Evolutionary conservation across 2,888 invertebrate genomes (phyloP).

Genomic region (Acrobasis repandana): DNA sequence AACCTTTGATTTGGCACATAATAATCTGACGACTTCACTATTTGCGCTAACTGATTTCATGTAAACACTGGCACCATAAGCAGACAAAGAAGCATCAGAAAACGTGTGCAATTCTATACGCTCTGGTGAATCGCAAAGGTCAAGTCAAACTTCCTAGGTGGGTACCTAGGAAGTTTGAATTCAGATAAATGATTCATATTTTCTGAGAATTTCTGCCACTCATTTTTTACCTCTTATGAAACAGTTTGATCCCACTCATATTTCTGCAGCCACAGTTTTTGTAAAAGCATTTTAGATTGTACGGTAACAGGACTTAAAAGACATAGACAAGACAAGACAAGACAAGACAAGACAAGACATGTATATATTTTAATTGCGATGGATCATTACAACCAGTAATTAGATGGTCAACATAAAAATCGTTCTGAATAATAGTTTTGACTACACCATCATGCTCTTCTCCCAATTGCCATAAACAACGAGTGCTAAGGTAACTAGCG

Average conservation of each 20-base stretch:
- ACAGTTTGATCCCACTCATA: constrained; percentile 28
- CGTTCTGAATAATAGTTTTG: constrained; percentile 36
- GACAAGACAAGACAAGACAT: no score
- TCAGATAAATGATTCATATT: no score
- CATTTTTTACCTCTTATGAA: constrained; percentile 12
- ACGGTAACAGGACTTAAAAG: constrained; percentile 24
- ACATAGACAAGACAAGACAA: no score
- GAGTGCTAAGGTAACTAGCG: constrained; percentile 35
- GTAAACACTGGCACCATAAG: constrained; percentile 42
- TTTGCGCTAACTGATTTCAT: no score
- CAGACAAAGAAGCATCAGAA: constrained; percentile 37
- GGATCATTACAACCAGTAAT: constrained; percentile 22
- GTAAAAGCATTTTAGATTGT: constrained; percentile 27
- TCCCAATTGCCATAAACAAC: constrained; percentile 38
- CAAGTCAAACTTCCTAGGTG: no score
- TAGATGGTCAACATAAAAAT: constrained; percentile 39
- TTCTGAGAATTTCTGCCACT: constrained; percentile 20
- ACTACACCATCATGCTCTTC: constrained; percentile 33
- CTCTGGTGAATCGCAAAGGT: constrained; percentile 6
- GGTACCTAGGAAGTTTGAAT: constrained; percentile 6
- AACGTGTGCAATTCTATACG: constrained; percentile 39
- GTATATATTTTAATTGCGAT: constrained; percentile 23
- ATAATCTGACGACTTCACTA: no score
- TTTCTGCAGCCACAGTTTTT: constrained; percentile 27
- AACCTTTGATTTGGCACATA: no score